A percentile compares a stretch with the other conserved stretches of the same genome.
Conservation (phyloP, 1,140 invertebrate species). For the Reticulitermes speratus region DNA sequence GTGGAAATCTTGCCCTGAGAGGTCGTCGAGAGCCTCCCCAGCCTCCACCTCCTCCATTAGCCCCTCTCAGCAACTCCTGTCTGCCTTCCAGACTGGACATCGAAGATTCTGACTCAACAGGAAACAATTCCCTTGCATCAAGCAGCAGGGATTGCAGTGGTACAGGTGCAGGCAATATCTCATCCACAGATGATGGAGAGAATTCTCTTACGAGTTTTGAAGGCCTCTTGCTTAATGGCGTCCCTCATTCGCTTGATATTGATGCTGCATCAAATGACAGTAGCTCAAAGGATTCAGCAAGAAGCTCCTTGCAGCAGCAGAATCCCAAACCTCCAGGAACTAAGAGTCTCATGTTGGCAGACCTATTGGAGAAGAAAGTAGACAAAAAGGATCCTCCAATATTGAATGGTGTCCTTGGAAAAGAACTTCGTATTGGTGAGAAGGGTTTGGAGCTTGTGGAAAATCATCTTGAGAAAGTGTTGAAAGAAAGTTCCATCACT, state of each 20-base stretch:
- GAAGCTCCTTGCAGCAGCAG: conserved; percentile 47
- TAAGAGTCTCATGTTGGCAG: conserved; percentile 61
- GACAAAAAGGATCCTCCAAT: conserved; percentile 56
- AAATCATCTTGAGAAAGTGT: conserved; percentile 58
- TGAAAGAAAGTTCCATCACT: conserved; percentile 37
- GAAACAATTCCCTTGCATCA: conserved; percentile 56
- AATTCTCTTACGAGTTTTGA: conserved; percentile 65
- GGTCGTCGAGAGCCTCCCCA: conserved; percentile 40
- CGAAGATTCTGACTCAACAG: conserved; percentile 58
- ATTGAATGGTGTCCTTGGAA: conserved; percentile 58
- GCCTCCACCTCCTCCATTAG: conserved; percentile 48
- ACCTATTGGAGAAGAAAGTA: conserved; percentile 65
- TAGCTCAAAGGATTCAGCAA: conserved; percentile 34
- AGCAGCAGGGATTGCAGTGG: conserved; percentile 45
- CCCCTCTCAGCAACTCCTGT: conserved; percentile 45
- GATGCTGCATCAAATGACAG: conserved; percentile 45
- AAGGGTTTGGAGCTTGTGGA: conserved; percentile 62
- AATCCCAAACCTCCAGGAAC: conserved; percentile 49
- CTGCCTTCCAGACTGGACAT: conserved; percentile 34
- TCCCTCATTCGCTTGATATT: conserved; percentile 54
- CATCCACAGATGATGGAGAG: conserved; percentile 55
- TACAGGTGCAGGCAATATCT: conserved; percentile 38
- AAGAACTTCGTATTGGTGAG: conserved; percentile 60
- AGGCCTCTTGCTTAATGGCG: conserved; percentile 59
- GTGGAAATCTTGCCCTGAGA: conserved; percentile 19